Evolutionary conservation across 2,888 invertebrate genomes (phyloP).

Genomic region (Isoperla grammatica): DNA sequence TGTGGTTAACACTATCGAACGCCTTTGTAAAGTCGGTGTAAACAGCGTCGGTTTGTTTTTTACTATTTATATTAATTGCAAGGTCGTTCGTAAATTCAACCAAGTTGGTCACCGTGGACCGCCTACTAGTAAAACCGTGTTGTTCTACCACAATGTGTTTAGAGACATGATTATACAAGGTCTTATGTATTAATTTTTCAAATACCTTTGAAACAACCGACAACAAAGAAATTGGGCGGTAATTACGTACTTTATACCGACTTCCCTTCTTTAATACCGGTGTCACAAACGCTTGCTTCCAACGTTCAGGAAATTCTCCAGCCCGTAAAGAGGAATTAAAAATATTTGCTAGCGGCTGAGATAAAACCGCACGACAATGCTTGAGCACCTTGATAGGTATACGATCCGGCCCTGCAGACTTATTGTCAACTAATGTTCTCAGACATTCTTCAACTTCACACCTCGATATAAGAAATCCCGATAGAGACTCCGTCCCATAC

Average conservation of each 20-base stretch:
- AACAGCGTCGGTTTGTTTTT: too few relatives aligned
- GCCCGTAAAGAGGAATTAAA: background rate
- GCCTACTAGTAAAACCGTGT: background rate
- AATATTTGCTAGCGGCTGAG: background rate
- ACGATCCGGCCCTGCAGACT: background rate
- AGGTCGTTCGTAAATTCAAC: background rate
- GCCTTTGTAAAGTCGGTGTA: too few relatives aligned
- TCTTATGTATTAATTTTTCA: too few relatives aligned
- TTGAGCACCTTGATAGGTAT: background rate
- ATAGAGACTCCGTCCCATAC: background rate
- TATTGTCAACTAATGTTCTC: background rate
- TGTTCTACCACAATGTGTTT: background rate
- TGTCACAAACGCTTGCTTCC: background rate
- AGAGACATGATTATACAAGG: too few relatives aligned
- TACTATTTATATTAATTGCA: too few relatives aligned
- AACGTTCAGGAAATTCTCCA: background rate
- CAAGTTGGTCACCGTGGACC: too few relatives aligned
- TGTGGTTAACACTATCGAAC: too few relatives aligned
- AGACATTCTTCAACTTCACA: background rate
- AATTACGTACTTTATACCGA: background rate
- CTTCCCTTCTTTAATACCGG: background rate
- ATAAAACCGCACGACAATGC: background rate
- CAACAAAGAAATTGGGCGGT: background rate
- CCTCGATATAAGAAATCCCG: background rate
- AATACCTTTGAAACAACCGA: background rate